phyloP scores from a whole-genome alignment of 2,888 invertebrate genomes.

The Unio delphinus region DNA sequence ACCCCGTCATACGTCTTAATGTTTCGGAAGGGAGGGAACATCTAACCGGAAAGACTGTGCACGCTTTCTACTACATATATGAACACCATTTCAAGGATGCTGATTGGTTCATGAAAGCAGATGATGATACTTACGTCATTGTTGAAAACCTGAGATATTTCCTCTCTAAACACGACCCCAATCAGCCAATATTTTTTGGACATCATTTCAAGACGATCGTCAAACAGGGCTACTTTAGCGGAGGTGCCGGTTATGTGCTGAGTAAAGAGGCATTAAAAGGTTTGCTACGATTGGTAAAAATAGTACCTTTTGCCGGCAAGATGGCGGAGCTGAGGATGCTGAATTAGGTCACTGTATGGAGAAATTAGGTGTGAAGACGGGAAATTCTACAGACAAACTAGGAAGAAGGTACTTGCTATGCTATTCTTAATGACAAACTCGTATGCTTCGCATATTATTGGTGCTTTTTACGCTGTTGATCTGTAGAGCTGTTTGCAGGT shows the following conservation, averaged over 20 bases:
- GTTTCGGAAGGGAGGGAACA: conserved; percentile 90
- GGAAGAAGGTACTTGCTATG: conserved; percentile 48
- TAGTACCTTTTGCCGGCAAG: conserved; percentile 25
- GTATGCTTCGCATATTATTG: no score
- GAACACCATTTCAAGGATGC: conserved; percentile 85
- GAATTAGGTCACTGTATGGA: conserved; percentile 59
- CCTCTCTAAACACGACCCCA: conserved; percentile 82
- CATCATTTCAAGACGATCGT: conserved; percentile 49
- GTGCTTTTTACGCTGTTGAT: no score
- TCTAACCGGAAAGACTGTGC: conserved; percentile 97
- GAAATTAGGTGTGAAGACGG: conserved; percentile 50
- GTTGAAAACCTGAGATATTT: conserved; percentile 94
- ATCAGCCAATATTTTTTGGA: conserved; percentile 85
- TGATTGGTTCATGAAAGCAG: conserved; percentile 98
- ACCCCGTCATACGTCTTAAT: conserved; percentile 84
- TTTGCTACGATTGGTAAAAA: conserved; percentile 79
- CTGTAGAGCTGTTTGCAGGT: no score
- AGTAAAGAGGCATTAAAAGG: conserved; percentile 82
- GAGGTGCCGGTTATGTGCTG: conserved; percentile 86
- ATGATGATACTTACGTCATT: conserved; percentile 97
- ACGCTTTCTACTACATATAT: conserved; percentile 90
- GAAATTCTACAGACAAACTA: conserved; percentile 52
- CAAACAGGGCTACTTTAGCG: conserved; percentile 71
- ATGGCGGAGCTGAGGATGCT: conserved; percentile 61
- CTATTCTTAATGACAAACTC: no score